Base-by-base conservation (phyloP, 2,797 vertebrate genomes). In the Lepilemur septentrionalis region DNA sequence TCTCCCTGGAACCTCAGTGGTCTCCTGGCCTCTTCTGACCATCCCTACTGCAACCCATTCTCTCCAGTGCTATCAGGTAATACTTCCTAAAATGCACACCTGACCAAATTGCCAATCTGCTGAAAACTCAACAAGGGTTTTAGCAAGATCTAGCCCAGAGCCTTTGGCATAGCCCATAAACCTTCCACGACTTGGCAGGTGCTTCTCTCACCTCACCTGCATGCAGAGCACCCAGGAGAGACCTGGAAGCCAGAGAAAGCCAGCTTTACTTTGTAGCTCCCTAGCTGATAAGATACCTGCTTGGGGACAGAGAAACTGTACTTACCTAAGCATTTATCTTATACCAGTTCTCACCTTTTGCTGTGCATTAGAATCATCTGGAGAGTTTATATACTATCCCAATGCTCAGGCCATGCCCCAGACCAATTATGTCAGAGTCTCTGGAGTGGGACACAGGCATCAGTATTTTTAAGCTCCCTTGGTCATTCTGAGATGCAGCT, bases 1-100 rank as follows among this genome's bases (percentile, higher is more conserved):
- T 59, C 61, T 15, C 12, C 5, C 23, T 1, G 35, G 35, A 30
- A n/a, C 32, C 38, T 38, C 28, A 20, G 17, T 30, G n/a, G 50
- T 38, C 15, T 35, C 22, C 20, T 41, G 11, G 30, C 12, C n/a
- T 65, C 35, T 48, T 32, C 38, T 75, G 28, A 3, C 18, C 38
- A 48, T 23, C 5, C 0, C 23, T 23, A 57, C 1, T 18, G 7
- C 14, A 4, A 0, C 43, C 38, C 22, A 25, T 76, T 55, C 38
- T 86, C 50, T 20, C 23, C 4, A 23, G 0, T 4, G n/a, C 28
- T 69, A 3, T 67, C 30, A 38, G 15, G 43, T 1, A 2, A 4
- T 10, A 50, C n/a, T 73, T 69, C 38, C 70, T 41, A 30, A 25
- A 41, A 65, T 14, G 28, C 32, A 80, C 20, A 70, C 32, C 52